phyloP scores from a whole-genome alignment of 2,888 invertebrate species.

The Nemotelus nigrinus region DNA sequence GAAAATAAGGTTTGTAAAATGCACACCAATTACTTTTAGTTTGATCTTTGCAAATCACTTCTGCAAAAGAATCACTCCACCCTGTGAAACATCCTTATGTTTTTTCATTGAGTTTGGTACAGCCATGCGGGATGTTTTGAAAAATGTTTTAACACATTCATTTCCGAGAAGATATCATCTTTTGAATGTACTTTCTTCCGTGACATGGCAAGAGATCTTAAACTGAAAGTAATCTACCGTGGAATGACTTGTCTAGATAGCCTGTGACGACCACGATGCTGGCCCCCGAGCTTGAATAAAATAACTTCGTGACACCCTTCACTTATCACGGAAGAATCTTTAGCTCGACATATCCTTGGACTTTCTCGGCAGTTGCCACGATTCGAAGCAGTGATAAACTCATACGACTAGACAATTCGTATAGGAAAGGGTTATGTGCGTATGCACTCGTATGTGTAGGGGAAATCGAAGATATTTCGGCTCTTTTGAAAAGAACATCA shows the following conservation, averaged over 20 bases:
- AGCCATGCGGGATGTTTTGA: constrained; percentile 7
- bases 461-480: background rate
- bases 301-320: constrained; percentile 39
- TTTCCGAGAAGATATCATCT: constrained; percentile 28
- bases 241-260: constrained; percentile 46
- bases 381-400: constrained; percentile 50
- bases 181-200: constrained; percentile 22
- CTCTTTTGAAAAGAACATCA: background rate
- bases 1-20: too few relatives aligned
- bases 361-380: constrained; percentile 46
- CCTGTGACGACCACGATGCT: constrained; percentile 21
- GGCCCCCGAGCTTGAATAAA: constrained; percentile 20
- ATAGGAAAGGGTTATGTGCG: constrained; percentile 41
- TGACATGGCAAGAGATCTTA: constrained; percentile 39
- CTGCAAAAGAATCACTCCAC: too few relatives aligned
- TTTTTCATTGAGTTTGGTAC: too few relatives aligned
- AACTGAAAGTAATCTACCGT: constrained; percentile 48
- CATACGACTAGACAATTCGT: constrained; percentile 29
- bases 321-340: constrained; percentile 49
- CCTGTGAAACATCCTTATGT: too few relatives aligned
- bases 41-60: too few relatives aligned
- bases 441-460: background rate
- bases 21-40: too few relatives aligned
- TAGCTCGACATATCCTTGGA: constrained; percentile 12
- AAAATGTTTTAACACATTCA: constrained; percentile 35